A percentile compares a stretch with the other conserved stretches of the same genome.
These are phyloP conservation scores for Zaprionus gabonicus DNA, from an alignment of 1,140 invertebrate genomes.

Conservation along the genomic window DNA sequence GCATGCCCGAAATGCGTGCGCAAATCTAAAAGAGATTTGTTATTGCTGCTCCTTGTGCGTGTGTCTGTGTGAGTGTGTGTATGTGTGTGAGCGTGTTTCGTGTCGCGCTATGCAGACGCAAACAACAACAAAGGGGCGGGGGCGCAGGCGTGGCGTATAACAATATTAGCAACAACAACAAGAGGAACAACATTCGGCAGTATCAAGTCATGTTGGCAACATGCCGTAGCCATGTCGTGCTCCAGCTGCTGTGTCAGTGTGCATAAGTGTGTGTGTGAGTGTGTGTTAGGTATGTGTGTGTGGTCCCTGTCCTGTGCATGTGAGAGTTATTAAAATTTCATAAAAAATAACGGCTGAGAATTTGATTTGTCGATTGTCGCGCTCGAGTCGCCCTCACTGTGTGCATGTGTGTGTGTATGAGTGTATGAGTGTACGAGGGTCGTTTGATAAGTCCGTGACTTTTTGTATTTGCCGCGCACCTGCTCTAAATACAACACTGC, in stretches of 20 bases:
- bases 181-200: slow-evolving; percentile 7
- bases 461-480: too few relatives aligned
- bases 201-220: slow-evolving; percentile 57
- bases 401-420: slow-evolving; percentile 30
- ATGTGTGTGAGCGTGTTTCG: slow-evolving; percentile 40
- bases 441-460: too few relatives aligned
- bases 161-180: slow-evolving; percentile 39
- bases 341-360: slow-evolving; percentile 62
- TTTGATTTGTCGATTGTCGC: slow-evolving; percentile 72
- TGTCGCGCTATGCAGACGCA: slow-evolving; percentile 58
- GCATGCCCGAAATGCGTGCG: slow-evolving; percentile 68
- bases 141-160: slow-evolving; percentile 15
- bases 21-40: slow-evolving; percentile 81
- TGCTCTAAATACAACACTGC: too few relatives aligned
- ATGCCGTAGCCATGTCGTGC: slow-evolving; percentile 37
- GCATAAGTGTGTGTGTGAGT: too few relatives aligned
- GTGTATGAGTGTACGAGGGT: slow-evolving; percentile 10
- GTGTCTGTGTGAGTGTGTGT: background rate
- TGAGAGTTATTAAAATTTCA: slow-evolving; percentile 80
- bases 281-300: background rate
- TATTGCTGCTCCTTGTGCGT: slow-evolving; percentile 50
- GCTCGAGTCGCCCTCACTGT: slow-evolving; percentile 26
- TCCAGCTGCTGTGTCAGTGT: background rate
- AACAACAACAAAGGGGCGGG: slow-evolving; percentile 30
- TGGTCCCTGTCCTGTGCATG: slow-evolving; percentile 41